Conservation (phyloP, 2,888 invertebrate genomes). For the Synanthedon formicaeformis region DNA sequence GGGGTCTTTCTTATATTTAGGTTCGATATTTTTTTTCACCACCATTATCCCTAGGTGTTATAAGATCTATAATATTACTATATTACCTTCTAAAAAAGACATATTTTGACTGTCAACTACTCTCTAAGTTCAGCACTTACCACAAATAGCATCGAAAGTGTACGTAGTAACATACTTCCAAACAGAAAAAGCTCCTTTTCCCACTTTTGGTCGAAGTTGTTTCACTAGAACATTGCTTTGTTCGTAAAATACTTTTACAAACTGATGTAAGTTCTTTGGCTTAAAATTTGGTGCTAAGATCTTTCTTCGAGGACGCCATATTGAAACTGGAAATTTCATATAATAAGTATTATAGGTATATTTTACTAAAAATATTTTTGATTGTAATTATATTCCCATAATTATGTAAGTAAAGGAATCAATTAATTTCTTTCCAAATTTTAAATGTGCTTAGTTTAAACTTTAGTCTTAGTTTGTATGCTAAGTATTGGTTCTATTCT, state of each 20-base stretch:
- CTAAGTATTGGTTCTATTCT: no score
- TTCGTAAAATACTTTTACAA: constrained; percentile 20
- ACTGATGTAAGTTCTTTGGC: constrained; percentile 21
- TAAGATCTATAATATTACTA: no score
- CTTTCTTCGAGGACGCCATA: constrained; percentile 37
- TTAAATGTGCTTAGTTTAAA: no score
- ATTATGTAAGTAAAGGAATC: no score
- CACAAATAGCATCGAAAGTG: constrained; percentile 30
- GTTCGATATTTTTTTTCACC: no score
- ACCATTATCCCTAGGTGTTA: no score
- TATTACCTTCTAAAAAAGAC: no score
- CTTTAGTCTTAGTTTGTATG: no score
- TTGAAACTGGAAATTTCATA: constrained; percentile 5
- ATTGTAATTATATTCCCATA: background rate
- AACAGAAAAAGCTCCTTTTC: constrained; percentile 17
- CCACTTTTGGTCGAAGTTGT: constrained; percentile 12
- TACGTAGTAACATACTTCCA: constrained; percentile 26
- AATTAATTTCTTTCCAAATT: no score
- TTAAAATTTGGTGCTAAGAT: constrained; percentile 26
- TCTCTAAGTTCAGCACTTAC: constrained; percentile 9
- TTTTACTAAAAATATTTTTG: background rate
- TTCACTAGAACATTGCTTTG: constrained; percentile 21
- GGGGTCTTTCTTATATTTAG: no score
- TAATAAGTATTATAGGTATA: background rate
- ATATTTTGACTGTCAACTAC: no score